These are phyloP conservation scores for Stenodera caucasica DNA, from an alignment of 2,888 invertebrate genomes.

Conservation along the genomic window DNA sequence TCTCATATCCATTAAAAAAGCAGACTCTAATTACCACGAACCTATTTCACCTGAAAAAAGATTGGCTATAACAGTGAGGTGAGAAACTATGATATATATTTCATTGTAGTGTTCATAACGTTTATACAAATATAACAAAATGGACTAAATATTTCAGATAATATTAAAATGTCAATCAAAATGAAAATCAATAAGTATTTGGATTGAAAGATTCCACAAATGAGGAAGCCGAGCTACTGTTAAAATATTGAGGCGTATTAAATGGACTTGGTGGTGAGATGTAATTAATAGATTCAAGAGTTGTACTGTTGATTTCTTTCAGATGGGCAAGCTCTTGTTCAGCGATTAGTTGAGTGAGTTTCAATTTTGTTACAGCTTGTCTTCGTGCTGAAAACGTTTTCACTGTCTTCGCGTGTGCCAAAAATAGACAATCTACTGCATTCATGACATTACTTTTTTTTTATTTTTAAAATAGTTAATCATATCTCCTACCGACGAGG, in stretches of 20 bases:
- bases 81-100: too few relatives aligned
- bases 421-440: conserved; percentile 12
- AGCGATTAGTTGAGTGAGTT: conserved; percentile 15
- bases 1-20: conserved; percentile 12
- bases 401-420: conserved; percentile 13
- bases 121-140: background rate
- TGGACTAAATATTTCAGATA: too few relatives aligned
- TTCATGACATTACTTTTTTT: conserved; percentile 6
- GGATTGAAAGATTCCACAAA: too few relatives aligned
- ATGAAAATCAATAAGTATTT: too few relatives aligned
- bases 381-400: conserved; percentile 18
- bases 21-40: conserved; percentile 12
- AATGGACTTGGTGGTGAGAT: too few relatives aligned
- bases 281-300: background rate
- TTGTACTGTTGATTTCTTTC: conserved; percentile 1
- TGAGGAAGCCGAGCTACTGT: too few relatives aligned
- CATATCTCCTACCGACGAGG: background rate
- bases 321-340: conserved; percentile 1
- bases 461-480: conserved; percentile 19
- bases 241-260: background rate
- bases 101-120: too few relatives aligned
- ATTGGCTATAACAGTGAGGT: conserved; percentile 10
- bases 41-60: conserved; percentile 12
- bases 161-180: too few relatives aligned
- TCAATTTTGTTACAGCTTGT: conserved; percentile 17